phyloP scores from a whole-genome alignment of 2,888 invertebrate species.

The Limnephilus auricula region DNA sequence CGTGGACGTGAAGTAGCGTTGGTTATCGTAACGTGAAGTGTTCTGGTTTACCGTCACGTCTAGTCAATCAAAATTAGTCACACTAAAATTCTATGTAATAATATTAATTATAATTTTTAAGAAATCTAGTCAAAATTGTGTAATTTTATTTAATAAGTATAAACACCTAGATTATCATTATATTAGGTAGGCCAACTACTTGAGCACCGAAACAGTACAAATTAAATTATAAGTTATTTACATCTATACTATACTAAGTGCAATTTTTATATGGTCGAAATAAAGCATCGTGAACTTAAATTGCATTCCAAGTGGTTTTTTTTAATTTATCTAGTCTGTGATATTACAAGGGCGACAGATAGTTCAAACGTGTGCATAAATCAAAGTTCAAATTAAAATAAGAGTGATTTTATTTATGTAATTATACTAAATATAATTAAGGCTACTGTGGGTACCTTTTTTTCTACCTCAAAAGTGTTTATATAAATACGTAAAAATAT shows the following conservation, averaged over 20 bases:
- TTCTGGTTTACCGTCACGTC: conserved; percentile 47
- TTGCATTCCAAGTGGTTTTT: not conserved
- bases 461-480: conserved; percentile 35
- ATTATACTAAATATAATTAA: not conserved
- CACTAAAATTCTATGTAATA: not conserved
- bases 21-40: conserved; percentile 49
- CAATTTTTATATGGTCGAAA: not conserved
- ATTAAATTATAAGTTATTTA: not conserved
- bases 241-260: not conserved
- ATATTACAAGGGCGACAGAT: conserved; percentile 31
- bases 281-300: not conserved
- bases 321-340: conserved; percentile 27
- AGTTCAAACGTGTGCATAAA: conserved; percentile 34
- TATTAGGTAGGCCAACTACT: not conserved
- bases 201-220: conserved; percentile 24
- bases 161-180: not conserved
- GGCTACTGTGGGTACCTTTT: not conserved
- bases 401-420: not conserved
- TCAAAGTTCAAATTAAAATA: conserved; percentile 53
- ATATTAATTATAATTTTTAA: not conserved
- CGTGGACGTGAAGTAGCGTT: conserved; percentile 57
- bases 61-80: conserved; percentile 28
- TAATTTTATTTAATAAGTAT: not conserved
- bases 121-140: not conserved
- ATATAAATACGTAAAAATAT: not conserved